These are phyloP conservation scores for Myotis planiceps DNA, from an alignment of 2,797 vertebrate genomes.

Conservation along the genomic window DNA sequence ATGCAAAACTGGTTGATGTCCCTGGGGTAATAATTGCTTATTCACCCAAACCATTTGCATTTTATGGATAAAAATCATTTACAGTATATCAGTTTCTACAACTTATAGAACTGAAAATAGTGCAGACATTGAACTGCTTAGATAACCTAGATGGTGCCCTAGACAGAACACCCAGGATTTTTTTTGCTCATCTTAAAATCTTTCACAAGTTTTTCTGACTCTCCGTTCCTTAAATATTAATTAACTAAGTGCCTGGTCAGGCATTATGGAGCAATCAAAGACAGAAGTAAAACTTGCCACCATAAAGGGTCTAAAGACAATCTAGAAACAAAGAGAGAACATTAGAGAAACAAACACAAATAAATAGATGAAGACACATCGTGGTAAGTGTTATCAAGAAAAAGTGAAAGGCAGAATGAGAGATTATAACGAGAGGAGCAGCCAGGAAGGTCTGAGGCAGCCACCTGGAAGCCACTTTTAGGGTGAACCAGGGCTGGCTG, in stretches of 20 bases:
- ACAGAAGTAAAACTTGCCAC: background rate
- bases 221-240: background rate
- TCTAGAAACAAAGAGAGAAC: background rate
- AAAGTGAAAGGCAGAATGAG: background rate
- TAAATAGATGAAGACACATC: background rate
- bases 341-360: background rate
- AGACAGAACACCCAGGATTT: too few relatives aligned
- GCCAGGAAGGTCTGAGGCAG: background rate
- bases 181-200: background rate
- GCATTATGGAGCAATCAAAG: background rate
- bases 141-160: background rate
- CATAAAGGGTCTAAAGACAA: background rate
- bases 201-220: background rate
- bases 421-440: background rate
- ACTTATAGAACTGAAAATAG: background rate
- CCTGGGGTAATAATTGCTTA: background rate
- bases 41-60: background rate
- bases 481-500: background rate
- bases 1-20: background rate
- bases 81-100: background rate
- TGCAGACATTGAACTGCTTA: background rate
- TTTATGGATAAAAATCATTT: background rate
- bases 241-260: background rate
- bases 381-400: background rate
- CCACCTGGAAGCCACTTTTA: background rate